Conservation (phyloP, 2,113 vertebrate genomes). For the Steatornis caripensis region DNA sequence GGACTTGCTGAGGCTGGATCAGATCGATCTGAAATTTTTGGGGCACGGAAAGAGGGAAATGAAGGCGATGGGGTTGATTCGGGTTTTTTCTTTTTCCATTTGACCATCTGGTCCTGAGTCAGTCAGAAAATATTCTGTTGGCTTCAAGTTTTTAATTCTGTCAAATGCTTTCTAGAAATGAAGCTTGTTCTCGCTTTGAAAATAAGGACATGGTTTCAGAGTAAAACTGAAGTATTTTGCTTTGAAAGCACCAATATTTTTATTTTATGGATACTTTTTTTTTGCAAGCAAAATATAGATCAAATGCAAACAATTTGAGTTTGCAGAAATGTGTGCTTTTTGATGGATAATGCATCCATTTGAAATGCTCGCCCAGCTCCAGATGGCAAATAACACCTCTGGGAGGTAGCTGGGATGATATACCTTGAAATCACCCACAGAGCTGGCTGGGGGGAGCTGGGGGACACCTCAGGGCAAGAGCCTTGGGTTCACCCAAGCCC, state of each 20-base stretch:
- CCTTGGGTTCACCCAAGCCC: neutral
- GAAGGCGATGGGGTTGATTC: neutral
- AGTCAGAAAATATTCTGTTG: slow-evolving; percentile 15
- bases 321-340: neutral
- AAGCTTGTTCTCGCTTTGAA: neutral
- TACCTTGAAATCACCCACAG: slow-evolving; percentile 2
- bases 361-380: slow-evolving; percentile 3
- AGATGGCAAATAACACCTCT: slow-evolving; percentile 61
- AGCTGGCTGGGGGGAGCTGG: neutral
- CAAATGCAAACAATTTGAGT: neutral
- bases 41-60: neutral
- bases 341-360: neutral
- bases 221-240: neutral
- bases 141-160: neutral
- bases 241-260: neutral
- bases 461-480: neutral
- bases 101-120: slow-evolving; percentile 15
- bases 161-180: neutral
- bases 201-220: neutral
- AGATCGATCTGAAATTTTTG: neutral
- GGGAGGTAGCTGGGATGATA: slow-evolving; percentile 4
- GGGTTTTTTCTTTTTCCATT: neutral
- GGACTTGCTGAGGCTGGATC: neutral
- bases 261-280: neutral
- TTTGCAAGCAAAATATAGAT: neutral